These are phyloP conservation scores for Enteromius fasciolatus DNA, from an alignment of 2,797 vertebrate species.

Conservation along the genomic window DNA sequence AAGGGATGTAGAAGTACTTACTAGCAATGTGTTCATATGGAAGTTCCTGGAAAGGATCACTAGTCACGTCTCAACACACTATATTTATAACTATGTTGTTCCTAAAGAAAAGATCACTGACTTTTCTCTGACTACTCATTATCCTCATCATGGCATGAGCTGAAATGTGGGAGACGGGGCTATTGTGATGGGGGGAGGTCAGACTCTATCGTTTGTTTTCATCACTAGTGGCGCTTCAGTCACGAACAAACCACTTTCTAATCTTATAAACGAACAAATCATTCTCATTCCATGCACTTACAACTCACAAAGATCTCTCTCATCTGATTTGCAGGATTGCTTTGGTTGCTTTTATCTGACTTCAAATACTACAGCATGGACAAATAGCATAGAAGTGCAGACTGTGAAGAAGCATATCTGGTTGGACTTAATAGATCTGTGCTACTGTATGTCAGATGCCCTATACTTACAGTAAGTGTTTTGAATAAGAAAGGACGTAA, in stretches of 20 bases:
- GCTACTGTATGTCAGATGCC: background rate
- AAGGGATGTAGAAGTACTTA: conserved; percentile 50
- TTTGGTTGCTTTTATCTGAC: background rate
- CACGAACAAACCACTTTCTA: background rate
- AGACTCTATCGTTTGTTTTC: conserved; percentile 12
- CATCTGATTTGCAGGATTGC: background rate
- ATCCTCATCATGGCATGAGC: conserved; percentile 33
- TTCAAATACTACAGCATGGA: conserved; percentile 6
- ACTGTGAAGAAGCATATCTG: background rate
- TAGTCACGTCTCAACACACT: conserved; percentile 53
- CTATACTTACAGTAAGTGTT: background rate
- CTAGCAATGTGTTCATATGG: conserved; percentile 54
- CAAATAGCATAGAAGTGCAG: background rate
- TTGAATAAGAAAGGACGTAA: background rate
- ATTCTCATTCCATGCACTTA: background rate
- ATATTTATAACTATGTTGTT: conserved; percentile 49
- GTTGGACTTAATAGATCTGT: background rate
- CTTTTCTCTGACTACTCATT: conserved; percentile 61
- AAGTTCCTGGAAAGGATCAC: conserved; percentile 53
- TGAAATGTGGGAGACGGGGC: conserved; percentile 14
- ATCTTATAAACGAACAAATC: conserved; percentile 17
- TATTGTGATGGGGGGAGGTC: conserved; percentile 22
- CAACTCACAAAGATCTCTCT: background rate
- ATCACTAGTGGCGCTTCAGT: background rate
- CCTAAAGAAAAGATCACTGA: conserved; percentile 46